These are phyloP conservation scores for Eupithecia abbreviata DNA, from an alignment of 2,888 invertebrate genomes.

Conservation along the genomic window DNA sequence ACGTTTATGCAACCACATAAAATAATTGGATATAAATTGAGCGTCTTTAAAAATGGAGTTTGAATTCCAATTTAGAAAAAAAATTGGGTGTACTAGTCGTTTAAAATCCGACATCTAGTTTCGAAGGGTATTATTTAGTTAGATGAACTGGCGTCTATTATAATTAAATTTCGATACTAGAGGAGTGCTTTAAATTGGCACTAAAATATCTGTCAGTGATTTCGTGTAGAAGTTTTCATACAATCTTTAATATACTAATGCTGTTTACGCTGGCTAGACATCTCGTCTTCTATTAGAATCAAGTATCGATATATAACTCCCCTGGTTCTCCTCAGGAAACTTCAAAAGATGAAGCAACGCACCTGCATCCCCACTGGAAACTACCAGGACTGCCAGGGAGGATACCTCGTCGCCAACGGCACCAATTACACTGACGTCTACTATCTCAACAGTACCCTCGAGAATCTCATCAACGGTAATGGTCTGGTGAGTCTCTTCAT, in stretches of 20 bases:
- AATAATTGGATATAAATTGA: too few species aligned
- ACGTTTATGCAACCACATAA: too few species aligned
- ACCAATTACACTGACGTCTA: conserved; percentile 74
- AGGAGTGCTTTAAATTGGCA: too few species aligned
- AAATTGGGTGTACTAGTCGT: too few species aligned
- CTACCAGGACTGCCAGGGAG: conserved; percentile 68
- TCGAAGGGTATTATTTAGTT: too few species aligned
- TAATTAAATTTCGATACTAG: too few species aligned
- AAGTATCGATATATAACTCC: not conserved
- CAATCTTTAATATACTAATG: not conserved
- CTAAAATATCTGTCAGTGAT: too few species aligned
- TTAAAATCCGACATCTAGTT: too few species aligned
- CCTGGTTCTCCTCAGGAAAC: conserved; percentile 79
- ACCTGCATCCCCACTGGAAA: conserved; percentile 84
- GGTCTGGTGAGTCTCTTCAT: conserved; percentile 50
- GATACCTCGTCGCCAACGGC: conserved; percentile 64
- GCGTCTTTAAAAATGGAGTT: too few species aligned
- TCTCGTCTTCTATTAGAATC: not conserved
- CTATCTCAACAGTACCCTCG: conserved; percentile 69
- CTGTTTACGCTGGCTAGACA: not conserved
- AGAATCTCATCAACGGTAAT: conserved; percentile 58
- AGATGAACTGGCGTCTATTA: too few species aligned
- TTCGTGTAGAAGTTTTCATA: not conserved
- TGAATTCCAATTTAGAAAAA: too few species aligned
- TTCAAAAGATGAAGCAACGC: conserved; percentile 88